phyloP scores from a whole-genome alignment of 2,888 invertebrate species.

The Strigamia crassipes region DNA sequence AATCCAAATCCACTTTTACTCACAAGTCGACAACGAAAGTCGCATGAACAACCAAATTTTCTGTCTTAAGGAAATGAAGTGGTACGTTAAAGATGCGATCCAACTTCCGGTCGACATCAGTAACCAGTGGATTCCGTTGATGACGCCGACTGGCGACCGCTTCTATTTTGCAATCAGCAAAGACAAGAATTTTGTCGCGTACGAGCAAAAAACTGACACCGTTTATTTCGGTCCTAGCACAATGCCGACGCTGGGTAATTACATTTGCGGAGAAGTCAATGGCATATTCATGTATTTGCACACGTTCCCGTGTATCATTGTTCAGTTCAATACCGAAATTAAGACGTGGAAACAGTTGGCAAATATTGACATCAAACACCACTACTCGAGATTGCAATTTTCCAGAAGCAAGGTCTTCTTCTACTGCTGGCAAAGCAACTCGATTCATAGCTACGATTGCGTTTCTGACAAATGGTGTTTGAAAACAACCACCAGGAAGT shows the following conservation, averaged over 20 bases:
- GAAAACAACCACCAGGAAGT: conserved; percentile 9
- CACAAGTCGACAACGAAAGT: conserved; percentile 22
- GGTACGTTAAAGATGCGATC: conserved; percentile 29
- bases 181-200: conserved; percentile 26
- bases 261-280: conserved; percentile 13
- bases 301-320: conserved; percentile 18
- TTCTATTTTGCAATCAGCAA: conserved; percentile 26
- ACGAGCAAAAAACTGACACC: conserved; percentile 24
- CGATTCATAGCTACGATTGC: conserved; percentile 24
- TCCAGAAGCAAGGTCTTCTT: conserved; percentile 15
- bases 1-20: conserved; percentile 18
- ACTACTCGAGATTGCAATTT: conserved; percentile 14
- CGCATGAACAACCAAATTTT: conserved; percentile 4
- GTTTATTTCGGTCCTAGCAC: conserved; percentile 32
- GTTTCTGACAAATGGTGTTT: conserved; percentile 18
- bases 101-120: conserved; percentile 28
- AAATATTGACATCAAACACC: conserved; percentile 34
- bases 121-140: conserved; percentile 14
- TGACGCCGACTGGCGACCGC: conserved; percentile 14
- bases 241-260: conserved; percentile 30
- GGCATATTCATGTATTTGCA: conserved; percentile 23
- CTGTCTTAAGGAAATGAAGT: conserved; percentile 11
- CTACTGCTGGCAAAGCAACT: conserved; percentile 30
- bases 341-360: conserved; percentile 27
- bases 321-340: conserved; percentile 7